Percentiles rank a stretch among this genome's conserved stretches.
Evolutionary conservation across 2,888 invertebrate species (phyloP).

Genomic region (Catonia carolina): DNA sequence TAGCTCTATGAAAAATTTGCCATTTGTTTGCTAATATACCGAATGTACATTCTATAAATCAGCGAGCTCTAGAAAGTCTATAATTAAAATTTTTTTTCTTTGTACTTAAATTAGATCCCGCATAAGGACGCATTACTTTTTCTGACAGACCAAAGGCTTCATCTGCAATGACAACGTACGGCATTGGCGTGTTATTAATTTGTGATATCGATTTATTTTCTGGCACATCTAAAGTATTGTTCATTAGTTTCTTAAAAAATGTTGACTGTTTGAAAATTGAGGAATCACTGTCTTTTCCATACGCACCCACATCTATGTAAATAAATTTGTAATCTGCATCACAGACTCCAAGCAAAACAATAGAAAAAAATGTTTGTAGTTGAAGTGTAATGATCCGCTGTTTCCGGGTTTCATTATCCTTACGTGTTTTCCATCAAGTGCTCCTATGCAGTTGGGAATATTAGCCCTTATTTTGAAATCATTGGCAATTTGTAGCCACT

Average conservation of each 20-base stretch:
- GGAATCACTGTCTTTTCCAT: slow-evolving; percentile 38
- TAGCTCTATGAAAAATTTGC: slow-evolving; percentile 34
- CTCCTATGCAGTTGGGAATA: slow-evolving; percentile 27
- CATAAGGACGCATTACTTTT: slow-evolving; percentile 31
- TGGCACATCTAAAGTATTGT: slow-evolving; percentile 32
- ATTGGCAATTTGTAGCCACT: slow-evolving; percentile 22
- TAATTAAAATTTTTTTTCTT: slow-evolving; percentile 31
- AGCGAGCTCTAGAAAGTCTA: slow-evolving; percentile 31
- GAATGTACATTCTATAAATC: slow-evolving; percentile 36
- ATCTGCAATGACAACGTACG: slow-evolving; percentile 36
- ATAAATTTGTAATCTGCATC: slow-evolving; percentile 28
- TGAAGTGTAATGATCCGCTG: slow-evolving; percentile 22
- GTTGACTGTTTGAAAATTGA: slow-evolving; percentile 30
- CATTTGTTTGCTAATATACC: slow-evolving; percentile 37
- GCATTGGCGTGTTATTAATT: slow-evolving; percentile 32
- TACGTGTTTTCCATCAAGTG: slow-evolving; percentile 26
- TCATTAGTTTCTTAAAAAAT: slow-evolving; percentile 28
- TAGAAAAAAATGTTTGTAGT: slow-evolving; percentile 25
- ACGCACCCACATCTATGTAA: slow-evolving; percentile 37
- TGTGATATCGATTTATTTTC: slow-evolving; percentile 28
- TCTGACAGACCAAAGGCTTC: slow-evolving; percentile 33
- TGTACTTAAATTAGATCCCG: slow-evolving; percentile 27
- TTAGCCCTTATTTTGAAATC: slow-evolving; percentile 24
- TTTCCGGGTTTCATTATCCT: slow-evolving; percentile 22
- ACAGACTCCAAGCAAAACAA: slow-evolving; percentile 26